Evolutionary conservation across 2,113 vertebrate species (phyloP), one percentile per base, ranked within the genome.

Genomic region (Ochotona princeps): DNA sequence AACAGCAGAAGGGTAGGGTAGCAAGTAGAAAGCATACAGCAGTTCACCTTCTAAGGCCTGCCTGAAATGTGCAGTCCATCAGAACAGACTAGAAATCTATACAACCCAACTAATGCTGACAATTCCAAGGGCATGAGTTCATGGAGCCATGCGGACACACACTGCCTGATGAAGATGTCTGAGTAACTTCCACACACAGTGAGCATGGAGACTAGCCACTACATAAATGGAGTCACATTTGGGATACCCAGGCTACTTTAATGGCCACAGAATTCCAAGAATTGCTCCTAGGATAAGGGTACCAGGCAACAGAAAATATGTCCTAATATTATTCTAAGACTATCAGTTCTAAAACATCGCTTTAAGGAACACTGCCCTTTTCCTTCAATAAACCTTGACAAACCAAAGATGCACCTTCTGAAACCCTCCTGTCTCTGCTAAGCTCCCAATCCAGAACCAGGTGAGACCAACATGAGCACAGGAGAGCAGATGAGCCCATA

Each of bases 31-130:
- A n/a, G 57, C 35, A 57, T 28, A 17, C 25, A 44, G 69, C 54
- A 63, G 76, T 47, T 90, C 83, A 90, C 92, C 69, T 94, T 95
- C 84, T 92, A 93, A 91, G 90, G 87, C 82, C 85, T 93, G 44
- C 51, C 88, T 78, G 32, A 88, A 83, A 44, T 44, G 30, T 94
- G 35, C 25, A 49, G 23, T 81, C 81, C 83, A 87, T 81, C 47
- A 23, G 69, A 7, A 10, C 1, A 49, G 60, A 60, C 78, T 49
- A 25, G 28, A 83, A 94, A 87, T 65, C 51, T 78, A 87, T 66
- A 57, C 73, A 82, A 67, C 78, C 66, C 83, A 86, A 89, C 85
- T 70, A 92, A 49, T 66, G 67, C 26, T 72, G 83, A 35, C 65
- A 76, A 66, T 73, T 95, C 91, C 63, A 25, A 74, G 88, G 57